These are phyloP conservation scores for Cosmia trapezina DNA, from an alignment of 2,888 invertebrate genomes.

Conservation along the genomic window DNA sequence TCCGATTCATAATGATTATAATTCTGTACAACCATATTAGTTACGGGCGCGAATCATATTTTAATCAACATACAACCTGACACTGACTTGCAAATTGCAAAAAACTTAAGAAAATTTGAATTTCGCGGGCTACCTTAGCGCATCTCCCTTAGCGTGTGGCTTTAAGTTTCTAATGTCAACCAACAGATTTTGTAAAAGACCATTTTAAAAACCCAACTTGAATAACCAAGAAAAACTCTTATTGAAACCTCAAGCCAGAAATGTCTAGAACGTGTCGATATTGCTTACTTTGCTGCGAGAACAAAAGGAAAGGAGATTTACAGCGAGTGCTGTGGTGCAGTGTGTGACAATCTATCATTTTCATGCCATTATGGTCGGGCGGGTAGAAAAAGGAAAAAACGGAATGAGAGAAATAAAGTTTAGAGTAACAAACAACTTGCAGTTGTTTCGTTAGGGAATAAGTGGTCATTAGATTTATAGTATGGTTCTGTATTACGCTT, in stretches of 20 bases:
- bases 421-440: not conserved
- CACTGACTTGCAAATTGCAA: too few species aligned
- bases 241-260: conserved; percentile 21
- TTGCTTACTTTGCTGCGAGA: conserved; percentile 24
- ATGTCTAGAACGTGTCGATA: conserved; percentile 39
- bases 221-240: not conserved
- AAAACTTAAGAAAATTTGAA: too few species aligned
- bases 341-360: conserved; percentile 45
- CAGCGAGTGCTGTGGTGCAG: conserved; percentile 14
- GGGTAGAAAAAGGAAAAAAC: conserved; percentile 7
- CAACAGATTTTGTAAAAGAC: conserved; percentile 2
- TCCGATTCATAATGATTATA: too few species aligned
- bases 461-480: conserved; percentile 26
- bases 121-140: too few species aligned
- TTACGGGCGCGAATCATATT: too few species aligned
- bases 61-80: too few species aligned
- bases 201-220: not conserved
- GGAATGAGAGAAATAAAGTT: conserved; percentile 25
- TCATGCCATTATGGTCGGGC: conserved; percentile 29
- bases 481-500: not conserved
- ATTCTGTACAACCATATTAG: too few species aligned
- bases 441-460: conserved; percentile 19
- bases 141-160: too few species aligned
- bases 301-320: conserved; percentile 40
- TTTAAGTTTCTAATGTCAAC: conserved; percentile 9